phyloP scores from a whole-genome alignment of 2,797 vertebrate species.

The Danio albolineatus region DNA sequence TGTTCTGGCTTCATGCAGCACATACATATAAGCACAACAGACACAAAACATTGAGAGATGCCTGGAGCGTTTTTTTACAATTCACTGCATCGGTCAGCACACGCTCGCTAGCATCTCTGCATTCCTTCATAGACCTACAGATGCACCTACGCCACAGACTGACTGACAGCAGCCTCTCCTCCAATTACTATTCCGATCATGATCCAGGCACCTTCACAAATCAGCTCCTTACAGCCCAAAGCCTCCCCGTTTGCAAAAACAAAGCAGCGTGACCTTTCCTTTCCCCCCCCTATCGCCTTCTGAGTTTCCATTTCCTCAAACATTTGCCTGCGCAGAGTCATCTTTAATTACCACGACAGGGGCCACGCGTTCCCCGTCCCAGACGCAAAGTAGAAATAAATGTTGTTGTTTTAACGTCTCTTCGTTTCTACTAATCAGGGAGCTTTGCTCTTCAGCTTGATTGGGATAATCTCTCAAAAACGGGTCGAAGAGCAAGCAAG shows the following conservation, averaged over 20 bases:
- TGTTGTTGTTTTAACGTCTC: conserved; percentile 35
- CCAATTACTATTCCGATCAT: conserved; percentile 55
- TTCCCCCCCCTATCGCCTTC: conserved; percentile 42
- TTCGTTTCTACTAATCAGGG: conserved; percentile 47
- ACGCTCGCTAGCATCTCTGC: conserved; percentile 1
- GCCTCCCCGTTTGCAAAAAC: conserved; percentile 51
- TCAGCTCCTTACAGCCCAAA: conserved; percentile 48
- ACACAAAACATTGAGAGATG: not conserved
- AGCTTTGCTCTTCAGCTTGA: conserved; percentile 40
- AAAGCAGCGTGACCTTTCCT: conserved; percentile 59
- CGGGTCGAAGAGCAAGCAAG: conserved; percentile 8
- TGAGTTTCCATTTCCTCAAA: conserved; percentile 53
- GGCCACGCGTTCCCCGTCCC: conserved; percentile 9
- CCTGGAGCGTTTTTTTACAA: not conserved
- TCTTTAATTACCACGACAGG: conserved; percentile 50
- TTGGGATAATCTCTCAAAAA: conserved; percentile 27
- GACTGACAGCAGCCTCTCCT: conserved; percentile 49
- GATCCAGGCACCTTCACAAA: conserved; percentile 51
- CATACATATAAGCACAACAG: not conserved
- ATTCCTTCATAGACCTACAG: conserved; percentile 21
- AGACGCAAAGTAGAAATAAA: conserved; percentile 50
- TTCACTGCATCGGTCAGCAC: conserved; percentile 3
- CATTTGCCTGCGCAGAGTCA: conserved; percentile 47
- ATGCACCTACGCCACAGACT: conserved; percentile 29
- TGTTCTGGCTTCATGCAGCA: not conserved